Evolutionary conservation across 2,888 invertebrate species (phyloP).

Genomic region (Theristus sp.): DNA sequence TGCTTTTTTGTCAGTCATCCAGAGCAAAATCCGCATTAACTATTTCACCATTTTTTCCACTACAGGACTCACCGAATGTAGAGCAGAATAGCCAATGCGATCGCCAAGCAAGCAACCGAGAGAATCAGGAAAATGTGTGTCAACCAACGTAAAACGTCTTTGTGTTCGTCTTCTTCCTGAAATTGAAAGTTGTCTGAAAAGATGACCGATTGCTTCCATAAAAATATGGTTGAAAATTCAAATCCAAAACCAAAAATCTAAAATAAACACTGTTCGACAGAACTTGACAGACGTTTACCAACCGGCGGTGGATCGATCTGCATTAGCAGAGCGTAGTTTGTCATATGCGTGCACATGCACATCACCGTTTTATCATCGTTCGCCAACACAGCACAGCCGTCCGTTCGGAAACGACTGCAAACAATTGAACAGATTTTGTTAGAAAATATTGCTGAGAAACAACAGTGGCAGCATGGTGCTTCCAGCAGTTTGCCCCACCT

Average conservation of each 20-base stretch:
- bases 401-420: background rate
- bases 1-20: background rate
- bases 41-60: too few relatives aligned
- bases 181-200: background rate
- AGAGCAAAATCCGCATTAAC: too few relatives aligned
- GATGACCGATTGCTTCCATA: too few relatives aligned
- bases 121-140: background rate
- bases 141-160: background rate
- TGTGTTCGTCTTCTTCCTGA: background rate
- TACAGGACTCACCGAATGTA: too few relatives aligned
- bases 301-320: background rate
- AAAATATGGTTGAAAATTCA: too few relatives aligned
- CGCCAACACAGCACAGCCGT: background rate
- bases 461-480: too few relatives aligned
- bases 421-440: too few relatives aligned
- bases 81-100: background rate
- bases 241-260: too few relatives aligned
- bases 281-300: background rate
- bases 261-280: too few relatives aligned
- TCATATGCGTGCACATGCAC: slow-evolving; percentile 1
- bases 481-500: too few relatives aligned
- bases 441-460: too few relatives aligned
- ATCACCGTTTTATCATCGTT: background rate
- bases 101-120: background rate
- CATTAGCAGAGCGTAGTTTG: slow-evolving; percentile 1